Conservation (phyloP, 2,797 vertebrate species). For the Brachymystax lenok region DNA sequence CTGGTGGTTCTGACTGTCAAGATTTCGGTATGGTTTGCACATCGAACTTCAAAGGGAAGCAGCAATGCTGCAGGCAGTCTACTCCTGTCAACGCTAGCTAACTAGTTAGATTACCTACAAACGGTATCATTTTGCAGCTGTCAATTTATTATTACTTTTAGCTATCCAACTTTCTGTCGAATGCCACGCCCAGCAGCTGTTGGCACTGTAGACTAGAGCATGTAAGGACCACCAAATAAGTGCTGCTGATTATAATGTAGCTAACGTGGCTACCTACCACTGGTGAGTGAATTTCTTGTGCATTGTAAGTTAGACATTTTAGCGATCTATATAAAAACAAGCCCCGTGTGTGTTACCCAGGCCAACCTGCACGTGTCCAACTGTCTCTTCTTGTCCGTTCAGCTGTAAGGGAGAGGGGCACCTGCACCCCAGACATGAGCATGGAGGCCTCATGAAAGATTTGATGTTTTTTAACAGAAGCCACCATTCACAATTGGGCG, state of each 20-base stretch:
- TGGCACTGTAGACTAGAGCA: neutral
- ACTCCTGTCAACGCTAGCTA: neutral
- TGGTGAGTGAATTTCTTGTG: neutral
- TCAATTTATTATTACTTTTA: too few relatives aligned
- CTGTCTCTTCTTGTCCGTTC: neutral
- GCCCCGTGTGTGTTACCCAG: neutral
- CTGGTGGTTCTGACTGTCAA: neutral
- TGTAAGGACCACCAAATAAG: neutral
- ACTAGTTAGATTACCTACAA: neutral
- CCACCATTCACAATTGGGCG: neutral
- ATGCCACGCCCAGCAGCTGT: neutral
- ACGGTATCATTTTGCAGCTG: too few relatives aligned
- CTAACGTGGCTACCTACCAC: neutral
- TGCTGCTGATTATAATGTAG: neutral
- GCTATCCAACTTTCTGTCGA: neutral
- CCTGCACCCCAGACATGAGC: neutral
- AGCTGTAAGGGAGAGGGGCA: too few relatives aligned
- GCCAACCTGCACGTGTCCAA: neutral
- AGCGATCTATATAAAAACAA: neutral
- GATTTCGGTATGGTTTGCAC: neutral
- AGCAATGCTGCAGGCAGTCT: neutral
- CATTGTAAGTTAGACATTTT: neutral
- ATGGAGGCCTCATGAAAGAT: neutral
- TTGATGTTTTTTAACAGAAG: conserved; percentile 10
- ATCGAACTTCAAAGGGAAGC: neutral